Evolutionary conservation across 2,113 vertebrate genomes (phyloP), one percentile per base, ranked within the genome.

Genomic region (Monarcha castaneiventris): DNA sequence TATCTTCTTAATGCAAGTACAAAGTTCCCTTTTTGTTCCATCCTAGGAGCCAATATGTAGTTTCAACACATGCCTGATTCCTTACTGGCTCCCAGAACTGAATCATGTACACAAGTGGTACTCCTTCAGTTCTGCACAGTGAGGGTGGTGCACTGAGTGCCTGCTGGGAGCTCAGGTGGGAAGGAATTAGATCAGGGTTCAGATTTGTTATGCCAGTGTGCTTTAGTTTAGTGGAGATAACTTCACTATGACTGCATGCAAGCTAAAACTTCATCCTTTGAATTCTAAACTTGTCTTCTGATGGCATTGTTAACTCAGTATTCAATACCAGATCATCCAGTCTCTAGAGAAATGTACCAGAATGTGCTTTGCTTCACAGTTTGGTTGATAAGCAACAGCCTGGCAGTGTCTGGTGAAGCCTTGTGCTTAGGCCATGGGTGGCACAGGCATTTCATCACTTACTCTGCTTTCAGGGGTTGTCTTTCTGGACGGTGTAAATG

Each of bases 31-130:
- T 17, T 37, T 22, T 27, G n/a, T 23, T 35, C 1, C 8, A 55
- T 82, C 13, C 16, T 64, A 17, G 62, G 11, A 93, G 21, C 6
- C 35, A 46, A 7, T 64, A 25, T 8, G 6, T 59, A 33, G 19
- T 20, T 79, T 56, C 30, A 56, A 85, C 88, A 14, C 23, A 22
- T 46, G 85, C 2, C 4, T 63, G 1, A 59, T 72, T 79, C 32
- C 63, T 59, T 73, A 5, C 30, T 72, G 35, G 19, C 64, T 72
- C 75, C 51, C 49, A 77, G 49, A 81, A 18, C 32, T 58, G 54
- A 62, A 6, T 61, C 51, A 61, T 1, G 0, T 29, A 29, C 1
- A 3, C 23, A 59, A 12, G 46, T 32, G 23, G 43, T 37, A 16
- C 5, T 19, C 18, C 51, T 61, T 71, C 13, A 66, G 61, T 58